These are phyloP conservation scores for Triplophysa yarkandensis DNA, from an alignment of 2,797 vertebrate genomes.

Conservation along the genomic window DNA sequence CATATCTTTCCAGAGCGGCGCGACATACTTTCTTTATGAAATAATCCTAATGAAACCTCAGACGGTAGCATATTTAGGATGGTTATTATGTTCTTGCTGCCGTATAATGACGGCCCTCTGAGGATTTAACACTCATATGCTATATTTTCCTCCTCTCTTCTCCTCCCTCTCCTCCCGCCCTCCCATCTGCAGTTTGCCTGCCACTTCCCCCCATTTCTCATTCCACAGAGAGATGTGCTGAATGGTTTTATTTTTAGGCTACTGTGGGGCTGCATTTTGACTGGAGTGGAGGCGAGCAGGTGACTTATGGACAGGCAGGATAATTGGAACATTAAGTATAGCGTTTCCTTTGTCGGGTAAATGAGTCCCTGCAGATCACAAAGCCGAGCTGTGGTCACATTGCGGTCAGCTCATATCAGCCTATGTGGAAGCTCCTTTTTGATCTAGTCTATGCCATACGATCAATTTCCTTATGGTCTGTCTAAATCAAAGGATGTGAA, in stretches of 20 bases:
- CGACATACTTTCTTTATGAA: conserved; percentile 20
- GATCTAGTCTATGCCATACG: too few species aligned
- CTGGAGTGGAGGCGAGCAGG: conserved; percentile 37
- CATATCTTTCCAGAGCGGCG: conserved; percentile 32
- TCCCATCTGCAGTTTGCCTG: conserved; percentile 16
- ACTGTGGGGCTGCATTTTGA: conserved; percentile 14
- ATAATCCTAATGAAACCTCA: conserved; percentile 31
- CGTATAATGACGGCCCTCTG: conserved; percentile 50
- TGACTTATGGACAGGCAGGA: conserved; percentile 68
- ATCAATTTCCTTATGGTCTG: too few species aligned
- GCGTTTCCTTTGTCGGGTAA: conserved; percentile 62
- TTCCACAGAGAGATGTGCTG: conserved; percentile 46
- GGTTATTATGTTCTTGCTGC: conserved; percentile 43
- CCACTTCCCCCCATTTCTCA: conserved; percentile 2
- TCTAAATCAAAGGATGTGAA: too few species aligned
- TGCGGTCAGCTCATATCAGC: conserved; percentile 1
- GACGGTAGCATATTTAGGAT: conserved; percentile 31
- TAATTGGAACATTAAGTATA: conserved; percentile 68
- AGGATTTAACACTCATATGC: conserved; percentile 46
- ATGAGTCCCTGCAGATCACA: conserved; percentile 61
- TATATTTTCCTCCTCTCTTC: conserved; percentile 22
- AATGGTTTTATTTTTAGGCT: conserved; percentile 52
- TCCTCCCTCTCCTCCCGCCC: conserved; percentile 17
- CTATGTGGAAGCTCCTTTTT: background rate
- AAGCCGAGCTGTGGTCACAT: conserved; percentile 31